Evolutionary conservation across 2,888 invertebrate species (phyloP).

Genomic region (Pristionchus japonicus): DNA sequence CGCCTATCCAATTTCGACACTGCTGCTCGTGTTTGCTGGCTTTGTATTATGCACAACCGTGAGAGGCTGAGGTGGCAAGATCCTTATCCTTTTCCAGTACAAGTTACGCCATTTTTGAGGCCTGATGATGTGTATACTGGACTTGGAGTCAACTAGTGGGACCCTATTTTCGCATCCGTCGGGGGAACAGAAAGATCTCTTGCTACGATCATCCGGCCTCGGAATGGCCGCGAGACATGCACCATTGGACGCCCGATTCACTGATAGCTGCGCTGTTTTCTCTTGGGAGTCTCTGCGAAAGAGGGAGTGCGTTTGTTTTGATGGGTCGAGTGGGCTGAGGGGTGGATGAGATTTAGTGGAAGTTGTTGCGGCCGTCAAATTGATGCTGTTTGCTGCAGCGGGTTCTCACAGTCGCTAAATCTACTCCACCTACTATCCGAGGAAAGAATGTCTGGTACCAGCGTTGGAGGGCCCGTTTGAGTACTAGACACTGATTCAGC

Average conservation of each 20-base stretch:
- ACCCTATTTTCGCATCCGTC: not conserved
- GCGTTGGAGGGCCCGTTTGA: not conserved
- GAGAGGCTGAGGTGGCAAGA: not conserved
- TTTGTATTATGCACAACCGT: conserved; percentile 26
- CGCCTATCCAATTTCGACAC: not conserved
- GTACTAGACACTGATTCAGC: not conserved
- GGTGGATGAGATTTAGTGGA: conserved; percentile 30
- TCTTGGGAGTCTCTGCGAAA: not conserved
- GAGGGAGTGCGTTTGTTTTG: conserved; percentile 26
- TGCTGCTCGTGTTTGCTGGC: not conserved
- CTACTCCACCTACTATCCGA: not conserved
- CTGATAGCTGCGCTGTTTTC: not conserved
- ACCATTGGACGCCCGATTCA: conserved; percentile 8
- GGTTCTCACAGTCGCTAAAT: not conserved
- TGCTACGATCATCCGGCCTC: not conserved
- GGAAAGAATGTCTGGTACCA: too few relatives aligned
- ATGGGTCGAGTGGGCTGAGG: conserved; percentile 10
- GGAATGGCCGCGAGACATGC: not conserved
- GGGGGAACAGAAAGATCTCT: not conserved
- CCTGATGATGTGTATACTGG: not conserved
- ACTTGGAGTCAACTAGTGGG: not conserved
- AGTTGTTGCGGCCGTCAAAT: not conserved
- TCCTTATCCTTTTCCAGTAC: not conserved
- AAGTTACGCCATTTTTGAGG: not conserved
- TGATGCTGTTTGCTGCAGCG: conserved; percentile 21